Conservation (phyloP, 1,140 invertebrate genomes). For the Battus philenor region DNA sequence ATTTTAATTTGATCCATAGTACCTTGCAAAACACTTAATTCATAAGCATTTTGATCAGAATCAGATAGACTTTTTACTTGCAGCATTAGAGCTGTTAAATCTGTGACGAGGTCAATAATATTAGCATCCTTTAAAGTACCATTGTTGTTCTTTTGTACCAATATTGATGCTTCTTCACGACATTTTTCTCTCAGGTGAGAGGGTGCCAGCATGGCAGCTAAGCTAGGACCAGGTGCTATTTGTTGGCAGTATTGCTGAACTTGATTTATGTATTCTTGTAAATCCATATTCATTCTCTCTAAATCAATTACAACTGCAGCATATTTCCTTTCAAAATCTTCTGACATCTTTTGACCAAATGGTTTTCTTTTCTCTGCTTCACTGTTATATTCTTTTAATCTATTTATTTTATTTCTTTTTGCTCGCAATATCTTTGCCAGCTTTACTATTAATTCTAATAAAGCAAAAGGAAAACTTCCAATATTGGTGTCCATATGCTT, state of each 20-base stretch:
- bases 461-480: conserved; percentile 89
- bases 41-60: conserved; percentile 92
- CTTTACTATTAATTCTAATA: conserved; percentile 91
- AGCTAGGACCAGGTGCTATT: conserved; percentile 90
- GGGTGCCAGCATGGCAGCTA: conserved; percentile 92
- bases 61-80: conserved; percentile 95
- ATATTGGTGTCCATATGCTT: conserved; percentile 75
- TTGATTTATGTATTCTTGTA: conserved; percentile 89
- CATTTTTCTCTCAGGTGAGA: conserved; percentile 91
- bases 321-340: conserved; percentile 94
- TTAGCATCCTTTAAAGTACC: conserved; percentile 77
- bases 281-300: conserved; percentile 92
- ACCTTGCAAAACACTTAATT: conserved; percentile 94
- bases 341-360: conserved; percentile 84
- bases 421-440: conserved; percentile 90
- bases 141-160: conserved; percentile 87
- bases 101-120: conserved; percentile 88
- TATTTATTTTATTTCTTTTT: conserved; percentile 89
- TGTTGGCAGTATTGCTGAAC: conserved; percentile 91
- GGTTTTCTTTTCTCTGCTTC: conserved; percentile 92
- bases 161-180: conserved; percentile 86
- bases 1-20: conserved; percentile 92
- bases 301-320: conserved; percentile 92
- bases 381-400: conserved; percentile 91
- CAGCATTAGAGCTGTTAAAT: conserved; percentile 93